A percentile compares a stretch with the other conserved stretches of the same genome.
Conservation (phyloP, 2,797 vertebrate species). For the Sternarchorhynchus goeldii region DNA sequence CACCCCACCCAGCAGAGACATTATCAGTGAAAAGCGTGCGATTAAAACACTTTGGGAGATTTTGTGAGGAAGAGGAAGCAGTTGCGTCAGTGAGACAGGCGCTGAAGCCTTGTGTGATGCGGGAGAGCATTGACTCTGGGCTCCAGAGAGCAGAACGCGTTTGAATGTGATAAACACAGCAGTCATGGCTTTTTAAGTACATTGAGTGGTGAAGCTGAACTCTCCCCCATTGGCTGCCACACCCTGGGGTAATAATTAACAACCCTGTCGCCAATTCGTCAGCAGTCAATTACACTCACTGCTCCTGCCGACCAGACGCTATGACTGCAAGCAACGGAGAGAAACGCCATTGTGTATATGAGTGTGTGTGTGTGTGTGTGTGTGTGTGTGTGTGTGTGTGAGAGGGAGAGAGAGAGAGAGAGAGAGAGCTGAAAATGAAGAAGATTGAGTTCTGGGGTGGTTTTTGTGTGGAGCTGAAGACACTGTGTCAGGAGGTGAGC, state of each 20-base stretch:
- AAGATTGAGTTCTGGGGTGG: constrained; percentile 72
- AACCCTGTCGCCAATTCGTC: constrained; percentile 75
- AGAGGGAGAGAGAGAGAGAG: constrained; percentile 66
- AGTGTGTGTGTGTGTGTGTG: too few species aligned
- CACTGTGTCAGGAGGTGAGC: constrained; percentile 77
- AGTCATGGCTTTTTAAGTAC: constrained; percentile 72
- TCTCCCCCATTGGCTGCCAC: constrained; percentile 67
- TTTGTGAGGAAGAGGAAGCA: constrained; percentile 22
- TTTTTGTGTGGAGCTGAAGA: constrained; percentile 69
- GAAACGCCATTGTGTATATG: constrained; percentile 59
- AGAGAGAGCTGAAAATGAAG: constrained; percentile 75
- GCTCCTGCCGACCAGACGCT: constrained; percentile 68
- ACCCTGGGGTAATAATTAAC: constrained; percentile 82
- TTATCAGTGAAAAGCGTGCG: constrained; percentile 26
- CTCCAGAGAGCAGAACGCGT: constrained; percentile 66
- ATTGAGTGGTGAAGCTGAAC: constrained; percentile 67
- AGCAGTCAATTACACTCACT: constrained; percentile 81
- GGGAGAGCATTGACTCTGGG: constrained; percentile 55
- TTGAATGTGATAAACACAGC: constrained; percentile 71
- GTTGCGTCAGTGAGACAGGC: constrained; percentile 28
- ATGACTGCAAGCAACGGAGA: constrained; percentile 72
- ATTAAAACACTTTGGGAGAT: constrained; percentile 32
- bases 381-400: too few species aligned
- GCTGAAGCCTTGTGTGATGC: constrained; percentile 38
- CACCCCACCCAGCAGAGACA: constrained; percentile 5